Evolutionary conservation across 2,797 vertebrate species (phyloP), one percentile per base, ranked within the genome.

Genomic region (Pelobates cultripes): DNA sequence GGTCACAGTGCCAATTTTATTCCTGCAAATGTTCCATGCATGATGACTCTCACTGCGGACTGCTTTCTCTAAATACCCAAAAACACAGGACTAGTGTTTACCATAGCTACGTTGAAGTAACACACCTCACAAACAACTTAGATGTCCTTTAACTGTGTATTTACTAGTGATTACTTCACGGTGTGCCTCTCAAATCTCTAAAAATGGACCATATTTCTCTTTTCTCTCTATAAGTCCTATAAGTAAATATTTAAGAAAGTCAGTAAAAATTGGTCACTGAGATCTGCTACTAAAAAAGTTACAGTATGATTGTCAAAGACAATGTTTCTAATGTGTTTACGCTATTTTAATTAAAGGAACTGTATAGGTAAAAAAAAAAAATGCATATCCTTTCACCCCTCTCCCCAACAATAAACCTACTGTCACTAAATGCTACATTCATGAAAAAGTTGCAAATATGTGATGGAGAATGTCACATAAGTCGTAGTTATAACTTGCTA

Each of bases 81-180:
- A 78, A 78, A 83, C 81, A 83, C 81, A 77, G 75, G 76, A 63
- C 81, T 72, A 83, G 76, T 83, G 81, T 83, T 75, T 74, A 68
- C 51, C 77, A 69, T 78, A 40, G 47, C 81, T 60, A 60, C 76
- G 64, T 67, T 43, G 28, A 83, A 78, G 75, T 70, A 13, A 74
- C 68, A 28, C 76, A 68, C 76, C 53, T 73, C 76, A 78, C 81
- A 78, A 75, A 78, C 75, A 78, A 68, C 81, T 61, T 71, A 63
- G 14, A 78, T 78, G 70, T 74, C 70, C 64, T 71, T 57, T 77
- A 69, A 7, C 68, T 8, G 17, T 43, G 57, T 14, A 69, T 64
- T 64, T 69, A 47, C 51, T 44, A 8, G 72, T 61, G 40, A 14
- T 43, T 61, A n/a, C 12, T 61, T n/a, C 7, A 74, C 17, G 28